phyloP scores from a whole-genome alignment of 53 echinoderm and acorn worm species.

The Apostichopus leukothele region DNA sequence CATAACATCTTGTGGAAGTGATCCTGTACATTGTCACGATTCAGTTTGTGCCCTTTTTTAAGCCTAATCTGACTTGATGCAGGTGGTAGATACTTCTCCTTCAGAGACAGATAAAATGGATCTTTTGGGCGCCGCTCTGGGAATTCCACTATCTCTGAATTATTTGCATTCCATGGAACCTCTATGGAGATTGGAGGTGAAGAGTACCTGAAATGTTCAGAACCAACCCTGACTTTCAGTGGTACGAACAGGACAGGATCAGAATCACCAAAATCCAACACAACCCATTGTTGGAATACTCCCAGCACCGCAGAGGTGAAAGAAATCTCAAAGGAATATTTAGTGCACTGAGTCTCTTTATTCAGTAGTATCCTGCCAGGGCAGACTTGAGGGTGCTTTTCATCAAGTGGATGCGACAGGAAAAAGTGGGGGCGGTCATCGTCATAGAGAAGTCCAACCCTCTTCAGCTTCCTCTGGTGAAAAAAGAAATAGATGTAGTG shows the following conservation, averaged over 20 bases:
- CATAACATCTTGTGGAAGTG: conserved; percentile 90
- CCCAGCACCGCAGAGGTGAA: conserved; percentile 70
- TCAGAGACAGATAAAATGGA: conserved; percentile 5
- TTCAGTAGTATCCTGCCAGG: conserved; percentile 60
- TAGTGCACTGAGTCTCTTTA: conserved; percentile 35
- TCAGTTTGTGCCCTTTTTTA: conserved; percentile 52
- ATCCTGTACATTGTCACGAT: conserved; percentile 65
- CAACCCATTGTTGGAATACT: conserved; percentile 90
- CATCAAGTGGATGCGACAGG: conserved; percentile 64
- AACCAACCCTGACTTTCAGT: conserved; percentile 11
- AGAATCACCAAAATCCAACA: conserved; percentile 79
- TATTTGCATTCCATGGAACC: conserved; percentile 24
- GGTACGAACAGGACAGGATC: conserved; percentile 37
- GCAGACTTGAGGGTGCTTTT: conserved; percentile 72
- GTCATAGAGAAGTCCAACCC: conserved; percentile 88
- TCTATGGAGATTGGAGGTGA: neutral
- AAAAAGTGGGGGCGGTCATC: conserved; percentile 77
- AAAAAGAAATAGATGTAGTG: neutral
- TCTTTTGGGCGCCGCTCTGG: conserved; percentile 9
- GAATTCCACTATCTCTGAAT: conserved; percentile 30
- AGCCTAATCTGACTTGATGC: neutral
- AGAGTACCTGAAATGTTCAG: conserved; percentile 9
- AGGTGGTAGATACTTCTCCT: conserved; percentile 30
- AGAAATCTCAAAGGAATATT: conserved; percentile 63
- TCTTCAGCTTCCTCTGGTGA: conserved; percentile 68